A percentile compares a stretch with the other conserved stretches of the same genome.
Conservation (phyloP, 1,140 invertebrate genomes). For the Drosophila suzukii region DNA sequence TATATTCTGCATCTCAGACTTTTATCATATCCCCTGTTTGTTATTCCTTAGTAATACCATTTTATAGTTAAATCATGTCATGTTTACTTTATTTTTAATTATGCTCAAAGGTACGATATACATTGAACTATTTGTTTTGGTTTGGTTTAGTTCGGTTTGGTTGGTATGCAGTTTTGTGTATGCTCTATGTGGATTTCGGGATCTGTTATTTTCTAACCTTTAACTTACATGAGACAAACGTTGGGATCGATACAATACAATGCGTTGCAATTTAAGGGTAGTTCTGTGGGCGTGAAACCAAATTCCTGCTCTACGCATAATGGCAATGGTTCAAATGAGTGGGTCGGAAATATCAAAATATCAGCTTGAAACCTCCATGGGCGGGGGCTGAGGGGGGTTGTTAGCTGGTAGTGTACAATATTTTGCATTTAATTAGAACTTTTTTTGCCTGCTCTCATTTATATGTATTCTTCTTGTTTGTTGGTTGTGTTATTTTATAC, state of each 20-base stretch:
- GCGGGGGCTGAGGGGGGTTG: neutral
- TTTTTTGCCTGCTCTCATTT: neutral
- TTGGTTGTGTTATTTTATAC: slow-evolving; percentile 45
- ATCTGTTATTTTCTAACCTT: slow-evolving; percentile 15
- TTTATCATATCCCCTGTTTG: no score
- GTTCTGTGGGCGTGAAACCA: slow-evolving; percentile 32
- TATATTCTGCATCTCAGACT: no score
- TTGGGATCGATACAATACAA: slow-evolving; percentile 58
- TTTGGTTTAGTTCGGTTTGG: slow-evolving; percentile 13
- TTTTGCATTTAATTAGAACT: slow-evolving; percentile 19
- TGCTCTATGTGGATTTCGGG: slow-evolving; percentile 12
- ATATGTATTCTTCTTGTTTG: neutral
- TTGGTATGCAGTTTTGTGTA: slow-evolving; percentile 22
- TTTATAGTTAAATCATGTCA: slow-evolving; percentile 26
- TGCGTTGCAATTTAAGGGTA: slow-evolving; percentile 13
- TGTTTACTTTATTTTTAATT: slow-evolving; percentile 47
- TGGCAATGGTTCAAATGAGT: neutral
- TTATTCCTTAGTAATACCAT: no score
- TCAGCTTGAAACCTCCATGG: slow-evolving; percentile 16
- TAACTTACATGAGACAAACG: slow-evolving; percentile 46
- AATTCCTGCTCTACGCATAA: slow-evolving; percentile 17
- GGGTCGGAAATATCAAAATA: neutral
- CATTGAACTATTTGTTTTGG: slow-evolving; percentile 56
- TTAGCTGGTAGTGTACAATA: neutral
- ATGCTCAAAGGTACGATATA: slow-evolving; percentile 65